Conservation (phyloP, 2,888 invertebrate species). For the Eupithecia tripunctaria region DNA sequence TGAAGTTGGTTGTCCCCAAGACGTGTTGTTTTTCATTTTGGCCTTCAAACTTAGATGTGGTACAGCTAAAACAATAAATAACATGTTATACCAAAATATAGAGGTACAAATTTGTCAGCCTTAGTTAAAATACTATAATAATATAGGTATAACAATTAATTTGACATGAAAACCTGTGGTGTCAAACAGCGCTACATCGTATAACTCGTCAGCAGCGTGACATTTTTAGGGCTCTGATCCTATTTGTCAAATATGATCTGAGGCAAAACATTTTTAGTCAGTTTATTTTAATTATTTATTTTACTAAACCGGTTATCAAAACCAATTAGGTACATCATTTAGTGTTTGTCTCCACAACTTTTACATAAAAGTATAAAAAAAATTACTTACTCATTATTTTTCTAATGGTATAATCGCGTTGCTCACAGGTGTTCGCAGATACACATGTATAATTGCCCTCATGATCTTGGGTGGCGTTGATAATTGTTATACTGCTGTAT, state of each 20-base stretch:
- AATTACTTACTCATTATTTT: neutral
- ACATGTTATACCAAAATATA: neutral
- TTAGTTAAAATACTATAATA: neutral
- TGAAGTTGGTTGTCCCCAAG: constrained; percentile 20
- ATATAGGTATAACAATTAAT: no score
- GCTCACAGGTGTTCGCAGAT: constrained; percentile 52
- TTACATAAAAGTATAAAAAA: neutral
- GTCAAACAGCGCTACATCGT: no score
- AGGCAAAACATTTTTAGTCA: neutral
- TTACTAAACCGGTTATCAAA: no score
- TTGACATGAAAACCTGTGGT: no score
- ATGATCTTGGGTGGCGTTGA: constrained; percentile 60
- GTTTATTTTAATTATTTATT: no score
- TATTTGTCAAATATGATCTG: neutral
- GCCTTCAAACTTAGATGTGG: constrained; percentile 44
- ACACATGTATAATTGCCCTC: constrained; percentile 63
- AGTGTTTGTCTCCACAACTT: neutral
- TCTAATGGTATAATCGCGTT: neutral
- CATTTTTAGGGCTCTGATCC: neutral
- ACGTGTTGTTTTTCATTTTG: neutral
- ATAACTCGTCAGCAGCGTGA: neutral
- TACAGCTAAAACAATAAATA: constrained; percentile 48
- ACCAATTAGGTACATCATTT: no score
- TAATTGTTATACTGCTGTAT: constrained; percentile 61
- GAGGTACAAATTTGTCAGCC: neutral